phyloP scores from a whole-genome alignment of 1,140 invertebrate genomes.

The Aphelenchoides fujianensis region DNA sequence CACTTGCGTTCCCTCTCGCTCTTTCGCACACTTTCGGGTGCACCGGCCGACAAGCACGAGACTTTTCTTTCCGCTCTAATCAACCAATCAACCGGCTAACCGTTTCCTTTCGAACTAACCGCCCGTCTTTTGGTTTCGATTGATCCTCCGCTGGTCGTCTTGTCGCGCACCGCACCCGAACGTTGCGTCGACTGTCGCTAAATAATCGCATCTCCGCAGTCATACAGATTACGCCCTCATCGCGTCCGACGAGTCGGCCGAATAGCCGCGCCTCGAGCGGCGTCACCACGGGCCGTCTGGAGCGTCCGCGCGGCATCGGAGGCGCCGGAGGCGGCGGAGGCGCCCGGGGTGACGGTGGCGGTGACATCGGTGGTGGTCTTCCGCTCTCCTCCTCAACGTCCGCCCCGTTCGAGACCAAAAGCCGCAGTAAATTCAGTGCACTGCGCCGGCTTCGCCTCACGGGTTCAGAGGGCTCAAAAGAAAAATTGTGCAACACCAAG shows the following conservation, averaged over 20 bases:
- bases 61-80: no score
- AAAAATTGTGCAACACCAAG: no score
- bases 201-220: constrained; percentile 22
- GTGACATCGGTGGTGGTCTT: neutral
- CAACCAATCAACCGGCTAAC: no score
- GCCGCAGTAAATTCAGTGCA: neutral
- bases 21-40: neutral
- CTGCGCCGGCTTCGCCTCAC: constrained; percentile 8
- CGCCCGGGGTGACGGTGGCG: no score
- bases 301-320: no score
- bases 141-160: no score
- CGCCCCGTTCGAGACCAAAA: neutral
- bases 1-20: neutral
- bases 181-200: no score
- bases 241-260: constrained; percentile 17
- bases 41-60: neutral
- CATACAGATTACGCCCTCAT: constrained; percentile 38
- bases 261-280: no score
- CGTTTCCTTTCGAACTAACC: no score
- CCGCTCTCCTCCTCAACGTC: constrained; percentile 5
- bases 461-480: constrained; percentile 15
- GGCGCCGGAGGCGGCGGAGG: no score
- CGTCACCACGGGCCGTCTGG: neutral
- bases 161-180: neutral
- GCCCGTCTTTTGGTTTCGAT: no score